phyloP scores from a whole-genome alignment of 2,888 invertebrate species.

The Drosophila flavopinicola region DNA sequence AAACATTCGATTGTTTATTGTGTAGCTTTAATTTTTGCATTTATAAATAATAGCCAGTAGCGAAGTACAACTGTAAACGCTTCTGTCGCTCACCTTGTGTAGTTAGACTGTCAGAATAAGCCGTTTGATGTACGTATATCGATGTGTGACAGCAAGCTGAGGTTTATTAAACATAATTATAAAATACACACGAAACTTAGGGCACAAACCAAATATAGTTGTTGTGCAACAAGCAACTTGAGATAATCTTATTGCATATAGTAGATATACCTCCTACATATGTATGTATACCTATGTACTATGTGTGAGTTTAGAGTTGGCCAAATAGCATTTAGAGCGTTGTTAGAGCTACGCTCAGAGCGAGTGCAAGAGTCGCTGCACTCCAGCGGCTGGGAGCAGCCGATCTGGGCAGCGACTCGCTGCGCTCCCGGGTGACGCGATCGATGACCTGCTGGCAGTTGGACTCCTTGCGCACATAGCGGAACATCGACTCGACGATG shows the following conservation, averaged over 20 bases:
- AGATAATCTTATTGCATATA: constrained; percentile 6
- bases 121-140: too few species aligned
- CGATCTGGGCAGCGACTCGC: constrained; percentile 1
- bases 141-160: too few species aligned
- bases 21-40: too few species aligned
- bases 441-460: constrained; percentile 85
- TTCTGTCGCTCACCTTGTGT: too few species aligned
- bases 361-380: neutral
- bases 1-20: too few species aligned
- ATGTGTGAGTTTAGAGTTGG: neutral
- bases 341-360: neutral
- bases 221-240: constrained; percentile 8
- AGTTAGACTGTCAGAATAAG: too few species aligned
- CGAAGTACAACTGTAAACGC: too few species aligned
- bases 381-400: neutral
- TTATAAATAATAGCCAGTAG: too few species aligned
- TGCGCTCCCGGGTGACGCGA: constrained; percentile 28
- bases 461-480: constrained; percentile 88
- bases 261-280: neutral
- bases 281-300: neutral
- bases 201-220: too few species aligned
- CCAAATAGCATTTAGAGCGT: neutral
- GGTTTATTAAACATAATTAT: too few species aligned
- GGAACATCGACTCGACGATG: constrained; percentile 90
- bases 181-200: too few species aligned